Percentiles rank a stretch among this genome's conserved stretches.
These are phyloP conservation scores for Neodon shergylaensis DNA, from an alignment of 2,113 vertebrate species.

Conservation along the genomic window DNA sequence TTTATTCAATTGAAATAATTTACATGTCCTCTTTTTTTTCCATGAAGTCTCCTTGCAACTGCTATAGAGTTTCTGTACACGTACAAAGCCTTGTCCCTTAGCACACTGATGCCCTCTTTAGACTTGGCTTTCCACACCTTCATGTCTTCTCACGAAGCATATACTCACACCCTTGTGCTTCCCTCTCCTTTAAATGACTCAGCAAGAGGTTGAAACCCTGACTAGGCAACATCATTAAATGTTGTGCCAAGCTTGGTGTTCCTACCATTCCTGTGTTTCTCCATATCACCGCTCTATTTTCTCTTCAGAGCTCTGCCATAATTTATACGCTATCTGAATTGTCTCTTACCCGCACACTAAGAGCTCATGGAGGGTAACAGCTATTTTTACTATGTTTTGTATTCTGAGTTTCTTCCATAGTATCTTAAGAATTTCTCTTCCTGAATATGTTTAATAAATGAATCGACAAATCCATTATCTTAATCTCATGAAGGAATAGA, in stretches of 20 bases:
- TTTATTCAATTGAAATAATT: neutral
- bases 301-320: neutral
- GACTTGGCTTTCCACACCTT: neutral
- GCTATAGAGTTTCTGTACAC: neutral
- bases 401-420: neutral
- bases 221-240: neutral
- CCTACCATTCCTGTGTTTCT: neutral
- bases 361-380: slow-evolving; percentile 21
- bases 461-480: slow-evolving; percentile 26
- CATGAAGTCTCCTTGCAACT: neutral
- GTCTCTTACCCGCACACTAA: neutral
- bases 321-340: neutral
- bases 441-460: slow-evolving; percentile 40
- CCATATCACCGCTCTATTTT: neutral
- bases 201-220: neutral
- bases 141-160: neutral
- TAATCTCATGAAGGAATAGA: slow-evolving; percentile 52
- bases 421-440: neutral
- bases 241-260: neutral
- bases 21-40: neutral
- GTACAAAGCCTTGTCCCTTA: neutral
- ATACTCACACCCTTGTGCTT: neutral
- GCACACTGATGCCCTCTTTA: neutral
- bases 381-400: neutral
- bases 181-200: neutral